These are phyloP conservation scores for Acomys russatus DNA, from an alignment of 2,797 vertebrate genomes.

Conservation along the genomic window DNA sequence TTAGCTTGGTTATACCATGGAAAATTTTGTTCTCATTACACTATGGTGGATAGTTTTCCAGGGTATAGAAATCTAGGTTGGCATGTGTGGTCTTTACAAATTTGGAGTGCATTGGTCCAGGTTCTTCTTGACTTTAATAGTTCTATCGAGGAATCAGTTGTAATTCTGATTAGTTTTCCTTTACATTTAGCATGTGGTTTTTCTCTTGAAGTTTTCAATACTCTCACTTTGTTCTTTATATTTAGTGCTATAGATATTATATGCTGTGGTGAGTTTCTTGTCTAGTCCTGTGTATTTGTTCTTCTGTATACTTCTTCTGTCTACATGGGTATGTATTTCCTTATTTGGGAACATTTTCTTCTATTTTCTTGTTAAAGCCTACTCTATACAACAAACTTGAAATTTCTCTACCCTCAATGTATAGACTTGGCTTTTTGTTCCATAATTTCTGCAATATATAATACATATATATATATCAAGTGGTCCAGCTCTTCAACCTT, in stretches of 20 bases:
- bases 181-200: background rate
- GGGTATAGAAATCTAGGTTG: background rate
- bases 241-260: background rate
- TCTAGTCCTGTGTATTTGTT: background rate
- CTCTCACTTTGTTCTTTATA: background rate
- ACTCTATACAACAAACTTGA: background rate
- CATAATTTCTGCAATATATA: background rate
- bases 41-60: background rate
- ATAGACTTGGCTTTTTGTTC: background rate
- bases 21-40: background rate
- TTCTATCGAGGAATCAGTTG: background rate
- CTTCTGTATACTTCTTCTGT: background rate
- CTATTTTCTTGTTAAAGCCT: background rate
- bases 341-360: background rate
- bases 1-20: background rate
- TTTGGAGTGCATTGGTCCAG: background rate
- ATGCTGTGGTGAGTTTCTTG: background rate
- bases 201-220: background rate
- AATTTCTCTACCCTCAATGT: background rate
- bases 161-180: background rate
- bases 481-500: background rate
- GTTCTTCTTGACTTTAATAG: background rate
- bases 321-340: background rate
- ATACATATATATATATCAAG: background rate
- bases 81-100: background rate